Conservation (phyloP, 2,113 vertebrate genomes). For the Lynx canadensis region DNA sequence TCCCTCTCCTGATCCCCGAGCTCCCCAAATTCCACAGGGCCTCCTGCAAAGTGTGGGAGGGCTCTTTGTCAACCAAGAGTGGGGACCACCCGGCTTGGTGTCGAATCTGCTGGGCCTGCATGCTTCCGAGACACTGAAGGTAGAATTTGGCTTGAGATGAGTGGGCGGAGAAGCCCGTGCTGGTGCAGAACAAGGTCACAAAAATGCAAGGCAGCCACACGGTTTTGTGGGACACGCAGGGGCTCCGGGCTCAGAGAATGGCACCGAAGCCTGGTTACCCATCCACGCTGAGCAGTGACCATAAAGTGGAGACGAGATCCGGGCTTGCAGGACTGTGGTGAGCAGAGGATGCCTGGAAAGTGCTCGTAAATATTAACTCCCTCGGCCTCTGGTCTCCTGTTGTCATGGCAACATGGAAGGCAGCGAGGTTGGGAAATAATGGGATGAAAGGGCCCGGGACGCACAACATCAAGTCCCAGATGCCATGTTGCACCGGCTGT, state of each 20-base stretch:
- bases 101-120: not conserved
- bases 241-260: not conserved
- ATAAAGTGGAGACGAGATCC: rapidly evolving
- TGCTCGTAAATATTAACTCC: not conserved
- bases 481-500: rapidly evolving
- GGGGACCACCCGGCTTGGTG: rapidly evolving
- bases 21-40: not conserved
- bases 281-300: no score
- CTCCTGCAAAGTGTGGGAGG: not conserved
- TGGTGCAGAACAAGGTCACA: not conserved
- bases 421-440: not conserved
- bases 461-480: not conserved
- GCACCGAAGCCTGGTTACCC: not conserved
- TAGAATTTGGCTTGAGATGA: not conserved
- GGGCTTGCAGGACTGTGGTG: not conserved
- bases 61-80: not conserved
- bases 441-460: not conserved
- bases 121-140: not conserved
- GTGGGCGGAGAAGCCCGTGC: not conserved
- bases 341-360: not conserved
- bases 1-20: not conserved
- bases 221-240: rapidly evolving
- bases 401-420: slow-evolving; percentile 1
- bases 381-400: not conserved
- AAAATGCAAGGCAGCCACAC: rapidly evolving